phyloP scores from a whole-genome alignment of 2,797 vertebrate genomes.

The Rhinichthys osculus region DNA sequence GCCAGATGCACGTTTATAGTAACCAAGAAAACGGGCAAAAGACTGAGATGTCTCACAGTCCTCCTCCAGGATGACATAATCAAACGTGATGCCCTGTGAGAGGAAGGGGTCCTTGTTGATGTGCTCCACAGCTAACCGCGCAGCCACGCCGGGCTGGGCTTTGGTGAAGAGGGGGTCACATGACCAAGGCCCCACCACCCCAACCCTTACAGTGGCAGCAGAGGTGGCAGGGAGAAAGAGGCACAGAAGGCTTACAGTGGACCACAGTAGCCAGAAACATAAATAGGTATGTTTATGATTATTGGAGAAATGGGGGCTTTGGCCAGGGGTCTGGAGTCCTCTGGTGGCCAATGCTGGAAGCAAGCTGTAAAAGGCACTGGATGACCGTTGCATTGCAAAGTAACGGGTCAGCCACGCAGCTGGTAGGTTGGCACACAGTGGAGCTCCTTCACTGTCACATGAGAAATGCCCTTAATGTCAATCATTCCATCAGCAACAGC shows the following conservation, averaged over 20 bases:
- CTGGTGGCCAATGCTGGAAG: conserved; percentile 63
- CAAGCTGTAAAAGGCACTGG: conserved; percentile 66
- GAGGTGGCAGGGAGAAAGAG: conserved; percentile 58
- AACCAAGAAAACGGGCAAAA: conserved; percentile 79
- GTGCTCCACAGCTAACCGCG: conserved; percentile 80
- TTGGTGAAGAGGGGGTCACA: conserved; percentile 88
- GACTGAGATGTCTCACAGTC: conserved; percentile 85
- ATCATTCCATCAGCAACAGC: conserved; percentile 34
- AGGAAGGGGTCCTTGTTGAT: conserved; percentile 83
- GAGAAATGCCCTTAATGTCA: conserved; percentile 17
- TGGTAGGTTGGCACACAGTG: conserved; percentile 25
- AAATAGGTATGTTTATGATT: background rate
- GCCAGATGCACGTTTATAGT: conserved; percentile 80
- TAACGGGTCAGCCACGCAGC: conserved; percentile 38
- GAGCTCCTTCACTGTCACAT: conserved; percentile 53
- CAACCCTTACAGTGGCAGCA: conserved; percentile 79
- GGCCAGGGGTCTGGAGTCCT: conserved; percentile 60
- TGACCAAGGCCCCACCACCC: conserved; percentile 88
- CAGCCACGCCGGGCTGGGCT: conserved; percentile 84
- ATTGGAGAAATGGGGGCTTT: conserved; percentile 19
- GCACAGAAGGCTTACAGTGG: conserved; percentile 61
- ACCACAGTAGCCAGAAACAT: conserved; percentile 54
- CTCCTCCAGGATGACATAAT: conserved; percentile 85
- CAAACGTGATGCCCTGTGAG: conserved; percentile 76
- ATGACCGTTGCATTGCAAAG: conserved; percentile 72